Base-by-base conservation (phyloP, 2,888 invertebrate genomes). In the Drosophila koepferae region DNA sequence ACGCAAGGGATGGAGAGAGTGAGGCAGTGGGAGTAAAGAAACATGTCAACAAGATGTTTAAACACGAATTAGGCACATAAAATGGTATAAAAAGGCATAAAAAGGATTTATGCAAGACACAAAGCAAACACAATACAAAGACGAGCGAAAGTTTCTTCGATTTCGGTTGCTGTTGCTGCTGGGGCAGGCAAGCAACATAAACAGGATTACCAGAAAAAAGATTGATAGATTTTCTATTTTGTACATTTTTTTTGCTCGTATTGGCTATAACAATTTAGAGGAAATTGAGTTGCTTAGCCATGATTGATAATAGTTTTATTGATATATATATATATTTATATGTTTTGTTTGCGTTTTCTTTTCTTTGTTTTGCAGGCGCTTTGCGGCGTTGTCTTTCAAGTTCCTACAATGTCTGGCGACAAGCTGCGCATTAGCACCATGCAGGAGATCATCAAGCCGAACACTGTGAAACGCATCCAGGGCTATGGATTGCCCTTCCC, bases 401-500 rank as follows among this genome's bases (percentile, higher is more conserved):
- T 99, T 86, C 99, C 99, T 90, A 98, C 98, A 54, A 95, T 99
- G 94, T 94, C 96, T 71, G 97, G 97, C 63, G 96, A 97, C 85
- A 97, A 96, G 91, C 94, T 98, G 87, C 96, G 97, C 16, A 95
- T 98, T 76, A 96, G 97, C 92, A 95, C 97, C 77, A 96, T 96
- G 89, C 95, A 95, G 85, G 97, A 98, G 93, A 95, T 98, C 66
- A 96, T 99, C 77, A 99, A 98, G 93, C 99, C 99, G 49, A 96
- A 96, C 91, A 97, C 97, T 66, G 96, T 97, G 49, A 97, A 97
- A 92, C 95, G 98, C 92, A 97, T 99, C 91, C 96, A 97, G 66
- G 98, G 98, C 55, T 97, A 98, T 90, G 99, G 99, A 0, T 94
- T 99, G 79, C 99, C 99, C 9, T 95, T 96, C 93, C 98, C 99